Conservation (phyloP, 2,797 vertebrate genomes). For the Buphagus erythrorhynchus region DNA sequence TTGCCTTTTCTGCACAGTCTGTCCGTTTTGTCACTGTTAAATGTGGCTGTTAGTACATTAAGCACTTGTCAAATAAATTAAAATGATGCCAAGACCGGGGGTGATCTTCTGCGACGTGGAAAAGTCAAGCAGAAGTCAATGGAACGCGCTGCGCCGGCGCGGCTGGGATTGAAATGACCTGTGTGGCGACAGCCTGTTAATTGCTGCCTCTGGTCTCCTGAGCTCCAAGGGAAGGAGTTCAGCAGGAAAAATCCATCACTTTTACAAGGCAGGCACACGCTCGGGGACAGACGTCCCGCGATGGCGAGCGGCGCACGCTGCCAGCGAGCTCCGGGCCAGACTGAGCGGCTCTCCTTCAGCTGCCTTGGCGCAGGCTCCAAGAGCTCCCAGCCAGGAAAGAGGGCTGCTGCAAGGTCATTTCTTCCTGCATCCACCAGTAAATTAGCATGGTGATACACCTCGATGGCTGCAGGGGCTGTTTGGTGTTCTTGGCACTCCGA, state of each 20-base stretch:
- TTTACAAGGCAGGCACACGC: constrained; percentile 2
- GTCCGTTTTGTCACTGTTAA: background rate
- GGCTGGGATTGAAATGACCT: background rate
- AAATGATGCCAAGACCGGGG: background rate
- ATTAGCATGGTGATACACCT: background rate
- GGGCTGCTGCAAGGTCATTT: background rate
- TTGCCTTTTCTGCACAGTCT: background rate
- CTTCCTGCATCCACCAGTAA: background rate
- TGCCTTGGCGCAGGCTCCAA: rapidly evolving
- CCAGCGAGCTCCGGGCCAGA: background rate
- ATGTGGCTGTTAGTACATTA: background rate
- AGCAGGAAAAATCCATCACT: background rate
- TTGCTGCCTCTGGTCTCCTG: constrained; percentile 26
- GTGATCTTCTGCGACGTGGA: background rate
- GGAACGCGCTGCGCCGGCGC: background rate
- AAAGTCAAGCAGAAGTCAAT: background rate
- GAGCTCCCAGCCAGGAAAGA: background rate
- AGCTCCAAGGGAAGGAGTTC: background rate
- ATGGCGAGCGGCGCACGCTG: background rate
- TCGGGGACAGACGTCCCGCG: background rate
- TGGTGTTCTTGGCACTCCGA: background rate
- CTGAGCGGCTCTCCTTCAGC: background rate
- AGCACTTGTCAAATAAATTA: background rate
- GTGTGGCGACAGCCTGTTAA: background rate
- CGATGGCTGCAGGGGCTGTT: background rate